These are phyloP conservation scores for Anomalospiza imberbis DNA, from an alignment of 2,797 vertebrate genomes.

Conservation along the genomic window DNA sequence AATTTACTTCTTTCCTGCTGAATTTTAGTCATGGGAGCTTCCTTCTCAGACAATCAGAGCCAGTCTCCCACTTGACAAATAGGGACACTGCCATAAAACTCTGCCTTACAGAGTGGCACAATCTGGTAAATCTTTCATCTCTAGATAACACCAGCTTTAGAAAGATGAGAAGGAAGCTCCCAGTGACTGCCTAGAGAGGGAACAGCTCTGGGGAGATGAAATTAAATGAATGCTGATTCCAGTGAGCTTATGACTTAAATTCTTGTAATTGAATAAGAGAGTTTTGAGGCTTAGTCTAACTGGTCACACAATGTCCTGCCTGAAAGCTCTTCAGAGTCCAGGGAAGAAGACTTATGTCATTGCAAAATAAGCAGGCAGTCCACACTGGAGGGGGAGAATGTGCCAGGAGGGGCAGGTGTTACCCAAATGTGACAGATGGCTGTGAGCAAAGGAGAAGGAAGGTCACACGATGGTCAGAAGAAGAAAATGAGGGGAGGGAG, in stretches of 20 bases:
- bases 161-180: too few species aligned
- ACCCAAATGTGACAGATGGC: background rate
- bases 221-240: background rate
- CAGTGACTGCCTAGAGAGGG: background rate
- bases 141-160: too few species aligned
- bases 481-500: background rate
- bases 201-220: background rate
- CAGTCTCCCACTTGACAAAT: too few species aligned
- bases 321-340: background rate
- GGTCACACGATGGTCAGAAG: background rate
- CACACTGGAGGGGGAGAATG: background rate
- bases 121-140: too few species aligned
- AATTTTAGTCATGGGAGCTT: background rate
- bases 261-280: background rate
- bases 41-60: background rate
- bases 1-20: background rate
- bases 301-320: background rate
- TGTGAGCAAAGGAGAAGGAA: background rate
- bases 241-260: background rate
- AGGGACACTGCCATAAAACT: too few species aligned
- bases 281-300: background rate
- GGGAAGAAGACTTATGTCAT: background rate
- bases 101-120: too few species aligned
- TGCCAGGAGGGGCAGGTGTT: background rate
- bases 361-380: background rate